Conservation (phyloP, 2,888 invertebrate genomes). For the Thelaira solivaga region DNA sequence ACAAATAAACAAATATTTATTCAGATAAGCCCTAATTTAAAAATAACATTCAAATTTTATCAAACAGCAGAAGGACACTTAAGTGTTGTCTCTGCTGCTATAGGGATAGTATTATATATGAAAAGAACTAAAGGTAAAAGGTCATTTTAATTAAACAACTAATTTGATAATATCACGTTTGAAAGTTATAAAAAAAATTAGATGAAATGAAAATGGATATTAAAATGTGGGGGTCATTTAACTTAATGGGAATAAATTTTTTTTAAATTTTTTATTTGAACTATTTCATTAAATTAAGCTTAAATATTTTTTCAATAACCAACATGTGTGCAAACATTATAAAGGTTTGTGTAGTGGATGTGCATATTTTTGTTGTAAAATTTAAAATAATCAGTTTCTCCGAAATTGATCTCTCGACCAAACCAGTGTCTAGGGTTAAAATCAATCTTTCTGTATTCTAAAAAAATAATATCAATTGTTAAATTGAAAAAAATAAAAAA, state of each 20-base stretch:
- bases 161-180: slow-evolving; percentile 59
- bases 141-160: slow-evolving; percentile 43
- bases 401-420: too few relatives aligned
- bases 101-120: slow-evolving; percentile 21
- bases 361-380: too few relatives aligned
- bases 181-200: not conserved
- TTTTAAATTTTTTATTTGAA: not conserved
- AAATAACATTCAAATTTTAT: not conserved
- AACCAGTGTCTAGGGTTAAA: too few relatives aligned
- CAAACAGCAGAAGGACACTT: slow-evolving; percentile 13
- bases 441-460: too few relatives aligned
- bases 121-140: slow-evolving; percentile 37
- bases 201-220: too few relatives aligned
- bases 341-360: too few relatives aligned
- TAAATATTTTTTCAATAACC: not conserved
- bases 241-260: slow-evolving; percentile 6
- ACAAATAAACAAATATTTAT: too few relatives aligned
- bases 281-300: slow-evolving; percentile 5
- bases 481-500: too few relatives aligned
- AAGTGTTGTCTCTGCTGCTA: not conserved
- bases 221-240: slow-evolving; percentile 35
- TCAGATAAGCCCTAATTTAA: slow-evolving; percentile 52
- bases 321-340: not conserved
- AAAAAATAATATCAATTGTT: too few relatives aligned
- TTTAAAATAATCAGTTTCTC: too few relatives aligned